A percentile compares a stretch with the other conserved stretches of the same genome.
Evolutionary conservation across 2,113 vertebrate species (phyloP).

Genomic region (Bubo scandiacus): DNA sequence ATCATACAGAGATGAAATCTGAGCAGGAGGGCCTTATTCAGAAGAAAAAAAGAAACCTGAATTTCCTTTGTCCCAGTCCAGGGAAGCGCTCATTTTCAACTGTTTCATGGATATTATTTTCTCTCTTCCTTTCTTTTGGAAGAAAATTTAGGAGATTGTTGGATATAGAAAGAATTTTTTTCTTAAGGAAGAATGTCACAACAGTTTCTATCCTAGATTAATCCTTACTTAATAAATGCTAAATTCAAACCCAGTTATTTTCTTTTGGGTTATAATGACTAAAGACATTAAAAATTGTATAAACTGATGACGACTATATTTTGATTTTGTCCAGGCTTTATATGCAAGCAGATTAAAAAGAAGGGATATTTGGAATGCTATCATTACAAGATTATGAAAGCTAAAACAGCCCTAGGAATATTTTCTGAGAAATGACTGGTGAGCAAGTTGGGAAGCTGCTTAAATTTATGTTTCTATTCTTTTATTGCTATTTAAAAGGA

Average conservation of each 20-base stretch:
- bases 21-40: not conserved
- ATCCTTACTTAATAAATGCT: not conserved
- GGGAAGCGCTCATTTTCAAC: not conserved
- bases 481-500: not conserved
- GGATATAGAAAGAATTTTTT: not conserved
- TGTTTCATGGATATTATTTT: not conserved
- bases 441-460: not conserved
- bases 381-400: not conserved
- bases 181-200: not conserved
- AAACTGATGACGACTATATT: not conserved
- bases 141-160: not conserved
- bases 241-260: not conserved
- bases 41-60: not conserved
- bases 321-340: not conserved
- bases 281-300: not conserved
- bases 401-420: not conserved
- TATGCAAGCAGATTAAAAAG: not conserved
- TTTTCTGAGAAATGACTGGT: not conserved
- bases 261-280: not conserved
- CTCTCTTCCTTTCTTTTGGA: not conserved
- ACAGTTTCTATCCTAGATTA: not conserved
- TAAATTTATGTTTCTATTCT: not conserved
- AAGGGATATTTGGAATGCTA: not conserved
- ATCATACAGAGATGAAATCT: constrained; percentile 3
- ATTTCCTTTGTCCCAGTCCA: not conserved